Conservation (phyloP, 2,797 vertebrate genomes). For the Sebastes baramenuke region DNA sequence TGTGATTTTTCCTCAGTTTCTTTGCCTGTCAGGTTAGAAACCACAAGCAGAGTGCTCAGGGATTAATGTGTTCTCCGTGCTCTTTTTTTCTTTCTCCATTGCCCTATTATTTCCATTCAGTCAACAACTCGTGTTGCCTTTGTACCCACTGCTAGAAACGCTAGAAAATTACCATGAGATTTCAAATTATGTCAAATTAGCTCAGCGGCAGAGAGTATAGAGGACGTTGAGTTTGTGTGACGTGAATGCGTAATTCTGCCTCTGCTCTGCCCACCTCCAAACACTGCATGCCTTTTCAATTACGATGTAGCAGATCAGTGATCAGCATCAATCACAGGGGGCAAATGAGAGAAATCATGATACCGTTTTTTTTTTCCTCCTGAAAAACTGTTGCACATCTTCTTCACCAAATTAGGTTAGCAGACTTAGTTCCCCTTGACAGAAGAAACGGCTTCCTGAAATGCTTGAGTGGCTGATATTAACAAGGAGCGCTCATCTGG, state of each 20-base stretch:
- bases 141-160: neutral
- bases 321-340: conserved; percentile 43
- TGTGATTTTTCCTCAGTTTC: neutral
- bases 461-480: conserved; percentile 82
- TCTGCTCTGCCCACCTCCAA: conserved; percentile 6
- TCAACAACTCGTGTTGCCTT: neutral
- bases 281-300: conserved; percentile 35
- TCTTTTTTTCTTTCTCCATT: neutral
- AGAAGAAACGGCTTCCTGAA: conserved; percentile 64
- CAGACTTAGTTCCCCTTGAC: conserved; percentile 63
- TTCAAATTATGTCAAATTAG: conserved; percentile 4
- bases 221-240: conserved; percentile 1
- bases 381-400: conserved; percentile 37
- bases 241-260: neutral
- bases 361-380: conserved; percentile 10
- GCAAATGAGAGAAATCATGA: conserved; percentile 51
- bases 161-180: conserved; percentile 3
- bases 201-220: neutral
- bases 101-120: neutral
- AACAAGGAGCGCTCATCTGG: conserved; percentile 77
- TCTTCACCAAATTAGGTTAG: conserved; percentile 64
- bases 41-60: neutral
- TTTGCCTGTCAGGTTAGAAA: conserved; percentile 30
- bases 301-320: conserved; percentile 38
- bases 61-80: conserved; percentile 1